Evolutionary conservation across 2,797 vertebrate species (phyloP).

Genomic region (Poeciliopsis presidionis): DNA sequence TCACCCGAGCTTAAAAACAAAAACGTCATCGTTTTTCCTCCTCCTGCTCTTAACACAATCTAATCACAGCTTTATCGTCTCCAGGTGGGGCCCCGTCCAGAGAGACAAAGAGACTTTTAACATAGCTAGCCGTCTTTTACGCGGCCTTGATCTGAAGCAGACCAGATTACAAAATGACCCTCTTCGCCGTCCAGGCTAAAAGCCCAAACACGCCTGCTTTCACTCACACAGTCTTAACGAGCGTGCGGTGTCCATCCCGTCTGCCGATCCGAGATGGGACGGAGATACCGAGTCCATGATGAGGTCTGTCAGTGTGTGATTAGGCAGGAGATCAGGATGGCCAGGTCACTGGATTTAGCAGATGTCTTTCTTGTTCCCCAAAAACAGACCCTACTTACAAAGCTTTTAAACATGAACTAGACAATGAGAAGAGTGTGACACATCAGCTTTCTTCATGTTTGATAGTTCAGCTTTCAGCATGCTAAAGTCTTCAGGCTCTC

Average conservation of each 20-base stretch:
- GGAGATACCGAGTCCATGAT: conserved; percentile 47
- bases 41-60: conserved; percentile 60
- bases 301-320: conserved; percentile 54
- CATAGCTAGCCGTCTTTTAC: conserved; percentile 66
- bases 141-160: conserved; percentile 59
- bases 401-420: conserved; percentile 30
- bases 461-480: conserved; percentile 59
- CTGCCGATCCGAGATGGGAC: conserved; percentile 47
- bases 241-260: conserved; percentile 28
- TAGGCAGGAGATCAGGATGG: conserved; percentile 47
- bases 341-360: conserved; percentile 48
- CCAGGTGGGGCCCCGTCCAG: conserved; percentile 67
- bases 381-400: conserved; percentile 31
- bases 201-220: conserved; percentile 27
- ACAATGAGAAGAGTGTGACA: conserved; percentile 33
- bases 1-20: conserved; percentile 30
- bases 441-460: conserved; percentile 50
- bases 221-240: conserved; percentile 8
- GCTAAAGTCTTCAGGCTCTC: conserved; percentile 48
- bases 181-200: conserved; percentile 21
- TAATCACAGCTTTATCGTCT: conserved; percentile 67
- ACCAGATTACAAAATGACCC: conserved; percentile 52
- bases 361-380: conserved; percentile 48
- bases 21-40: conserved; percentile 63
- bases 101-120: conserved; percentile 50